These are phyloP conservation scores for Phalacrocorax brasilianus DNA, from an alignment of 2,113 vertebrate genomes.

Conservation along the genomic window DNA sequence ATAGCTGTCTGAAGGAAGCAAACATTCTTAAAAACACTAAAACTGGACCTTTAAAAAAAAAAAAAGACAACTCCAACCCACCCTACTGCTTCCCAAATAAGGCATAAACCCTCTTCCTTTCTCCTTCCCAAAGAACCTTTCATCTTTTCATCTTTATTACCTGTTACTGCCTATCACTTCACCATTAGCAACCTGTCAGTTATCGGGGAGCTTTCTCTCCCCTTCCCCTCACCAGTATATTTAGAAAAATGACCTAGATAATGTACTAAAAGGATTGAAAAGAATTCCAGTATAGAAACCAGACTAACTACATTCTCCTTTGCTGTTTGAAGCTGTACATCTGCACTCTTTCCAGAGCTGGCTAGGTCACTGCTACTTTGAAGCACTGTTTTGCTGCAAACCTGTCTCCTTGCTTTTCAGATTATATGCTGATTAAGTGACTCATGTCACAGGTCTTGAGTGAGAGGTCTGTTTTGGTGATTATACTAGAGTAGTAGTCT, in stretches of 20 bases:
- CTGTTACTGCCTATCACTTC: neutral
- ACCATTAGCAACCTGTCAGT: neutral
- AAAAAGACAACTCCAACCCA: too few relatives aligned
- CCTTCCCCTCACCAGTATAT: neutral
- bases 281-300: neutral
- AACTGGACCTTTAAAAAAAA: neutral
- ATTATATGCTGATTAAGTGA: neutral
- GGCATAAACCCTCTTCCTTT: neutral
- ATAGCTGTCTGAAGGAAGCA: neutral
- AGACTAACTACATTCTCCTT: neutral
- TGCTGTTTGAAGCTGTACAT: neutral
- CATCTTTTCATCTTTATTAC: neutral
- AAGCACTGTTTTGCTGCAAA: neutral
- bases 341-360: neutral
- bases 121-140: neutral
- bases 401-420: neutral
- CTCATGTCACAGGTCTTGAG: neutral
- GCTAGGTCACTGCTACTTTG: neutral
- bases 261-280: neutral
- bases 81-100: neutral
- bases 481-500: neutral
- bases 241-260: neutral
- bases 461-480: constrained; percentile 10
- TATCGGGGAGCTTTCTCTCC: neutral
- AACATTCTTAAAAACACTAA: neutral